Base-by-base conservation (phyloP, 2,797 vertebrate genomes). In the Schizopygopsis malacanthus region DNA sequence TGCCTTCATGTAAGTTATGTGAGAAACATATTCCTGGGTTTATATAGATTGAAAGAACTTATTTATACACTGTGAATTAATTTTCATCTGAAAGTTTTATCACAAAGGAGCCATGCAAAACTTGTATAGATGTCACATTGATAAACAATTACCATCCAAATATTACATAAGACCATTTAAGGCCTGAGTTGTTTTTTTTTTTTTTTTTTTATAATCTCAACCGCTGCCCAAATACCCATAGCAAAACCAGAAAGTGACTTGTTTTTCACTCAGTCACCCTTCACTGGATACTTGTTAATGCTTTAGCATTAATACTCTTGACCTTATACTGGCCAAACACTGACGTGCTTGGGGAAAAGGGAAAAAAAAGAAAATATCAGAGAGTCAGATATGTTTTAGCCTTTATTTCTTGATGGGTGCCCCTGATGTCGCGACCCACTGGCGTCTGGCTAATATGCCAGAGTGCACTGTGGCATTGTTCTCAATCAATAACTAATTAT, bases 401-500 rank as follows among this genome's bases (percentile, higher is more conserved):
- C 93, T 93, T 94, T 90, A 92, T 96, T 96, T 95, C 94, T 94
- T 97, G 96, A 97, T 96, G 95, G 92, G 93, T 95, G 96, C 92
- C 95, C 95, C 93, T 86, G 89, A 91, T 96, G 95, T 96, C 94
- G 94, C 90, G 95, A 97, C 96, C 95, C 96, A 93, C 95, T 96
- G 96, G 96, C 94, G 95, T 97, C 96, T 94, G 93, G 94, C 94
- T 97, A 97, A 97, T 97, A 96, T 94, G 92, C 90, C 93, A 96
- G 94, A 95, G 95, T 96, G 95, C 90, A 88, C 96, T 88, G 83
- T 92, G 81, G 92, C 95, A 95, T 97, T 96, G 96, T 97, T 96
- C 94, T 94, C 96, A 97, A 99, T 99, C 98, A 98, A 98, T 99
- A 98, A 98, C 96, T 98, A 98, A 99, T 99, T 98, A 98, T 97